Evolutionary conservation across 2,888 invertebrate species (phyloP), one percentile per base, ranked within the genome.

Genomic region (Piscicola geometra): DNA sequence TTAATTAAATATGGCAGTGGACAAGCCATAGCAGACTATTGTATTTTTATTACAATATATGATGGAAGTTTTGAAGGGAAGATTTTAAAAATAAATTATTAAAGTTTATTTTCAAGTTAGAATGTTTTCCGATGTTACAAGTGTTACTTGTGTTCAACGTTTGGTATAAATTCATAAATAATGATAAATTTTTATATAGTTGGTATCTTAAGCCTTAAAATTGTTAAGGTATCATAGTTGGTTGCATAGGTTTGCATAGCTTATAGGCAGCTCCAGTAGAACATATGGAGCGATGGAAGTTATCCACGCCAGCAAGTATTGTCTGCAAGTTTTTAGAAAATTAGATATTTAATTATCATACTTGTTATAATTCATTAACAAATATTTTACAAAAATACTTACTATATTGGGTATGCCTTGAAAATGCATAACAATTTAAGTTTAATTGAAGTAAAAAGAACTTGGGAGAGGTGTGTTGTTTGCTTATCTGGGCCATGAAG

Each of bases 241-340:
- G 15, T 41, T 9, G 15, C 15, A 5, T 56, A 56, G 60, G 5
- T 21, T 56, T 56, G 56, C 81, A 74, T 81, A 82, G 3, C 72
- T 50, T 64, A 81, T 68, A 12, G 82, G 80, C 28, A 84, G 66
- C 0, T 81, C 66, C 30, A 84, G 78, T 25, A 81, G 81, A 28
- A 83, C 82, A 9, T 83, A 81, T 32, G 84, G 83, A 33, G 82
- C 83, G 12, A 84, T 82, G 66, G 81, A 78, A 78, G 82, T 83
- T 70, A 84, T 76, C 84, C 84, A 84, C 18, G 79, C 78, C n/a
- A 83, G 74, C 30, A 84, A 75, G 77, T 83, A 83, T 60, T 82
- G 81, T 56, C 82, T 82, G 79, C 50, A 79, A 78, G 52, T 69
- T 71, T 33, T 76, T 56, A 75, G 15, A 41, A n/a, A 18, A 25